Evolutionary conservation across 2,888 invertebrate species (phyloP).

Genomic region (Ectemnius continuus): DNA sequence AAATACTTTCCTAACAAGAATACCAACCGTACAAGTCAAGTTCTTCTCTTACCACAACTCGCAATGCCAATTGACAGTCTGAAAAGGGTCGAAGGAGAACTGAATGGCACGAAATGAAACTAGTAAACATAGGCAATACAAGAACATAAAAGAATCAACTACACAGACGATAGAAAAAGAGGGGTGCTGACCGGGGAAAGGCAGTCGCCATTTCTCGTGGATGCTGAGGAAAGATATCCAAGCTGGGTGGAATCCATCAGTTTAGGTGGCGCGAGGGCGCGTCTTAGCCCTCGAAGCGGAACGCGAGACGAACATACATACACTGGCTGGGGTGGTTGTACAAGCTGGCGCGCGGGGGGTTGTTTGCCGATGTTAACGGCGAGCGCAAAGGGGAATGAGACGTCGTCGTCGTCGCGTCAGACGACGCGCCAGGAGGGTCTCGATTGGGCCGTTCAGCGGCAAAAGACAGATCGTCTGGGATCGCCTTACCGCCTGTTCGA

Average conservation of each 20-base stretch:
- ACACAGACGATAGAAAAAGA: no score
- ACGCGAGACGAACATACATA: slow-evolving; percentile 24
- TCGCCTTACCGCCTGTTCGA: slow-evolving; percentile 75
- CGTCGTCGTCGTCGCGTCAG: slow-evolving; percentile 57
- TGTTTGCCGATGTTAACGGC: slow-evolving; percentile 66
- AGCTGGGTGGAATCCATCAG: slow-evolving; percentile 40
- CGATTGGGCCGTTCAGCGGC: slow-evolving; percentile 72
- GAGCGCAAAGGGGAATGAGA: slow-evolving; percentile 51
- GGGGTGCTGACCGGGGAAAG: no score
- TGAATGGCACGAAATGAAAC: no score
- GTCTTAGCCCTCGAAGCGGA: slow-evolving; percentile 24
- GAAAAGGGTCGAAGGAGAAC: no score
- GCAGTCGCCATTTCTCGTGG: slow-evolving; percentile 34
- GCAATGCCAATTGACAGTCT: no score
- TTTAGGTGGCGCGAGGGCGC: slow-evolving; percentile 26
- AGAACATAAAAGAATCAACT: neutral
- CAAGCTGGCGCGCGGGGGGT: slow-evolving; percentile 44
- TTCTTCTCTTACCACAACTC: no score
- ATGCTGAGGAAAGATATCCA: slow-evolving; percentile 28
- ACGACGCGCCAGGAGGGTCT: slow-evolving; percentile 61
- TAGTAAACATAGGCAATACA: neutral
- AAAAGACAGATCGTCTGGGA: slow-evolving; percentile 75
- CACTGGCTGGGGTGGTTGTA: slow-evolving; percentile 42
- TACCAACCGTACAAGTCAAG: no score
- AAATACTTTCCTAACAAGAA: no score